Base-by-base conservation (phyloP, 64 coral and sea anemone species). In the Stichodactyla mertensii region DNA sequence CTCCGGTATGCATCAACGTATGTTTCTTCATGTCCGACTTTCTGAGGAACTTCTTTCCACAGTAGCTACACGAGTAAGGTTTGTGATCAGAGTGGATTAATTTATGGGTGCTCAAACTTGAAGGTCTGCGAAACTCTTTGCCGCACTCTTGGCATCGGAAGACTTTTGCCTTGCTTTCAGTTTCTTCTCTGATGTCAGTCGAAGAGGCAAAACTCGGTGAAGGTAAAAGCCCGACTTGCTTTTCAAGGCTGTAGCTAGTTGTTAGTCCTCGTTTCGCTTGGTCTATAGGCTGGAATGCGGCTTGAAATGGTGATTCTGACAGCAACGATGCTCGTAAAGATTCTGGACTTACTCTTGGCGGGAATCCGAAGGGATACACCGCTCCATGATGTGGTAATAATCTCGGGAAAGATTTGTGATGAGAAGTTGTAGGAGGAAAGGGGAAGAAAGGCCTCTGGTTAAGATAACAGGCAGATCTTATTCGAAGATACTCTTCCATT, bases 11-110 rank as follows among this genome's bases (percentile, higher is more conserved):
- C 94, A 97, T 97, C 11, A 97, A 53, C 0, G 91, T 97, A 28
- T 97, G 94, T 51, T 97, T 97, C 79, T 97, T 97, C 94, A 97
- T 97, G 82, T 97, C 94, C 3, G 94, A 97, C 54, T 97, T 97
- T 51, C 94, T 91, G 2, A 97, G 91, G 77, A 97, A 97, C 59
- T 93, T 93, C 57, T 97, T 97, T 2, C 91, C 94, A 3, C 94
- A 97, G 61, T 92, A 97, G 45, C n/a, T 87, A 51, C 94, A 97
- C 1, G 91, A 86, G 70, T 93, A 97, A 4, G 94, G 94, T 61
- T 97, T 97, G 85, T 93, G 94, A 80, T 97, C 94, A 4, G 94
- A 97, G 69, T 97, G 94, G 61, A 97, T 97, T 9, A 97, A 79
- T 59, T 93, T 97, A 53, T 97, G 94, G 7, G 94, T 97, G 2